Conservation (phyloP, 2,797 vertebrate species). For the Pangasius krempfi region DNA sequence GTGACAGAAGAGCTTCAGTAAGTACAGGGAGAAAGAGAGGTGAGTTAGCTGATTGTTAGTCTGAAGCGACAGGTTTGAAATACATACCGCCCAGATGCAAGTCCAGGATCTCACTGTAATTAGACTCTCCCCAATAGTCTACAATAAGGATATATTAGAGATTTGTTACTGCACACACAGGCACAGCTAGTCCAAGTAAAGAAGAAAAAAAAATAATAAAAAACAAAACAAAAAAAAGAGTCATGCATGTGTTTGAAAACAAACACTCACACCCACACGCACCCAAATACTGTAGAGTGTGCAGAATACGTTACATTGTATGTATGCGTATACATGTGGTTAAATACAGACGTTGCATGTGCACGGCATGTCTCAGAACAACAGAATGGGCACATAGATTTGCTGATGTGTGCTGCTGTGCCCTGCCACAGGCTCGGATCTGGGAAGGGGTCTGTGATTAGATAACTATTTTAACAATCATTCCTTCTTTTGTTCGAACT, state of each 20-base stretch:
- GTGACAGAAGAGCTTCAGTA: slow-evolving; percentile 53
- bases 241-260: slow-evolving; percentile 73
- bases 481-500: not conserved
- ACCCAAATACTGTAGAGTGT: slow-evolving; percentile 56
- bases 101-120: slow-evolving; percentile 99
- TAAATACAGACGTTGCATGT: slow-evolving; percentile 53
- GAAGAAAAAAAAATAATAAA: not conserved
- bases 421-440: slow-evolving; percentile 53
- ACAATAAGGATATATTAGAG: slow-evolving; percentile 98
- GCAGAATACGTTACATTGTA: slow-evolving; percentile 47
- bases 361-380: slow-evolving; percentile 59
- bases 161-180: slow-evolving; percentile 86
- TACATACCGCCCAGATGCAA: slow-evolving; percentile 99
- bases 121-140: slow-evolving; percentile 99
- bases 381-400: slow-evolving; percentile 73
- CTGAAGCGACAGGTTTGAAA: slow-evolving; percentile 87
- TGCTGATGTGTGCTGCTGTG: slow-evolving; percentile 64
- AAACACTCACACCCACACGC: slow-evolving; percentile 40
- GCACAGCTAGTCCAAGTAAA: slow-evolving; percentile 59
- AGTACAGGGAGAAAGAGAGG: slow-evolving; percentile 66
- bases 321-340: slow-evolving; percentile 57
- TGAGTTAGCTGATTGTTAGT: slow-evolving; percentile 82
- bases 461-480: not conserved
- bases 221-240: slow-evolving; percentile 1
- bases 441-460: not conserved